These are phyloP conservation scores for Acanthochromis polyacanthus DNA, from an alignment of 2,113 vertebrate genomes.

Conservation along the genomic window DNA sequence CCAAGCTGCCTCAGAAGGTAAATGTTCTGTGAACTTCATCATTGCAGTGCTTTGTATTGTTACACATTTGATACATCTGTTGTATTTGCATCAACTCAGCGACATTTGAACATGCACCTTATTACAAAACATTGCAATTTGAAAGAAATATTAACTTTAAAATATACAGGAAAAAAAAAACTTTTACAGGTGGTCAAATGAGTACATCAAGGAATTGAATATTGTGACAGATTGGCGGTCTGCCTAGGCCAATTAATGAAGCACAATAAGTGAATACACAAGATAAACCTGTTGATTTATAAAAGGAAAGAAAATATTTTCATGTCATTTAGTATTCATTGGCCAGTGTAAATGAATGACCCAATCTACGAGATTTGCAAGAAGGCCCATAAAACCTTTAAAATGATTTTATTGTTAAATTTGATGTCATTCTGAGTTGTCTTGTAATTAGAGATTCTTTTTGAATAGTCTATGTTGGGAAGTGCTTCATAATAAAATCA, in stretches of 20 bases:
- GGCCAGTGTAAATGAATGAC: background rate
- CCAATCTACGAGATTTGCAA: background rate
- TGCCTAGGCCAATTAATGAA: background rate
- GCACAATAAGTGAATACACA: background rate
- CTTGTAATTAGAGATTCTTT: too few species aligned
- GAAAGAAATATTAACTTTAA: background rate
- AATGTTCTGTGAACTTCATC: background rate
- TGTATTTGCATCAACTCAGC: background rate
- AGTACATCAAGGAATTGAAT: background rate
- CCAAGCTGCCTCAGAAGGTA: constrained; percentile 81
- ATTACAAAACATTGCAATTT: too few species aligned
- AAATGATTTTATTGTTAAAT: too few species aligned
- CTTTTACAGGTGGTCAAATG: background rate
- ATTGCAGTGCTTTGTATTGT: background rate
- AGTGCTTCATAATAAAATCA: too few species aligned
- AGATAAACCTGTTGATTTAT: background rate
- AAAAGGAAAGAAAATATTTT: background rate
- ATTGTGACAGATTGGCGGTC: background rate
- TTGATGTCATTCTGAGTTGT: too few species aligned
- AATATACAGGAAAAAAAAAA: background rate
- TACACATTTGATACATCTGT: background rate
- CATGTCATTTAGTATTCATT: background rate
- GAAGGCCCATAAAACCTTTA: too few species aligned
- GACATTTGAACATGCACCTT: too few species aligned
- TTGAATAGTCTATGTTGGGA: too few species aligned